These are phyloP conservation scores for Eledona agricola DNA, from an alignment of 2,888 invertebrate genomes.

Conservation along the genomic window DNA sequence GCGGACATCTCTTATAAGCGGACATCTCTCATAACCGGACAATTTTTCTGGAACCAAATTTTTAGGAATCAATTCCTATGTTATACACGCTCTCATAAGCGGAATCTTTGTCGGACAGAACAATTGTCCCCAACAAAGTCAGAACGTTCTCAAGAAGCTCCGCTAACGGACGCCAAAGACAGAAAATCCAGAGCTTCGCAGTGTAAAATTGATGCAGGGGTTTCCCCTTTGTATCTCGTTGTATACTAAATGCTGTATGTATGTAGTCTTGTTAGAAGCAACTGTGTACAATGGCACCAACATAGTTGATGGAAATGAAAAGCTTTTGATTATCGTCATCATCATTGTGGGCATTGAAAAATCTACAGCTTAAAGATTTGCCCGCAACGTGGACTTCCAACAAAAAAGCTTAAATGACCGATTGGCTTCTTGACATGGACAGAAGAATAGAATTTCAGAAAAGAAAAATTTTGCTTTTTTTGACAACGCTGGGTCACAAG, in stretches of 20 bases:
- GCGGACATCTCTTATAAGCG: conserved; percentile 25
- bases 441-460: conserved; percentile 31
- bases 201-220: too few relatives aligned
- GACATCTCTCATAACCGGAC: conserved; percentile 13
- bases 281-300: conserved; percentile 28
- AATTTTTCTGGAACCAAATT: conserved; percentile 11
- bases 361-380: conserved; percentile 10
- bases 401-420: conserved; percentile 38
- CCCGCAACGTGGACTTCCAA: conserved; percentile 31
- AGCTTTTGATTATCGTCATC: conserved; percentile 32
- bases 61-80: background rate
- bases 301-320: conserved; percentile 44
- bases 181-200: background rate
- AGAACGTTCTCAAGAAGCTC: too few relatives aligned
- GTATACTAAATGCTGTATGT: too few relatives aligned
- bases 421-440: conserved; percentile 34
- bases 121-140: too few relatives aligned
- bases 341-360: conserved; percentile 29
- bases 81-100: conserved; percentile 6
- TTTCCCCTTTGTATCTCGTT: too few relatives aligned
- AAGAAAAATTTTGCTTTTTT: conserved; percentile 36
- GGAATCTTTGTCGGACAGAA: too few relatives aligned
- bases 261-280: conserved; percentile 1
- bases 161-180: conserved; percentile 12
- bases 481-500: conserved; percentile 22